Evolutionary conservation across 1,140 invertebrate genomes (phyloP), one percentile per base, ranked within the genome.

Genomic region (Trachymyrmex septentrionalis): DNA sequence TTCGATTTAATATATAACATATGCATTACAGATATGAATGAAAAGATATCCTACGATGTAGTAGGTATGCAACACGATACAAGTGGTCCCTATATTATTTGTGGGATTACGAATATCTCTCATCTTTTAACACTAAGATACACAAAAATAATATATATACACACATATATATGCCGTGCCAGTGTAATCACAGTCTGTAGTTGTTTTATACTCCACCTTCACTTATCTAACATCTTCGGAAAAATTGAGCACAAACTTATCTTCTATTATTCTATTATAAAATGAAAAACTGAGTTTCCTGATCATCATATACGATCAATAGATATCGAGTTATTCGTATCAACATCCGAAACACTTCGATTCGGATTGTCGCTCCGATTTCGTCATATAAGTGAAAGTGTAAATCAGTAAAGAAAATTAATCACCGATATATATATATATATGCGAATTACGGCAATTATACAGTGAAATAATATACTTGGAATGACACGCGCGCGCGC

Each of bases 61-160:
- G 53, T 75, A 88, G 21, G 16, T 86, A 76, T 38, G 38, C 67
- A 86, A 80, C 50, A 24, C 75, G 48, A 89, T 89, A 89, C 38
- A 80, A 30, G 78, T 90, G 88, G 88, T 89, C 88, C 88, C 88
- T 89, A 89, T 53, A 86, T 88, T 86, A 82, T 81, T 38, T 86
- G 0, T 90, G 59, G 44, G n/a, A 89, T 82, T 88, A 82, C 59
- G 44, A 21, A 88, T 59, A 30, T 61, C 59, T 66, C 34, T 67
- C 27, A 80, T 81, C 44, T 75, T 57, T 55, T 38, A 63, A 61
- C 1, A 55, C 27, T 71, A 75, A 59, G 59, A 59, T 24, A 80
- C 38, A 61, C 75, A 69, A 76, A 64, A 75, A 88, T 63, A 76
- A 73, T 53, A 76, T 55, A 38, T 38, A 59, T 19, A 55, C 27